Evolutionary conservation across 2,888 invertebrate genomes (phyloP).

Genomic region (Cryptophagus acutangulus): DNA sequence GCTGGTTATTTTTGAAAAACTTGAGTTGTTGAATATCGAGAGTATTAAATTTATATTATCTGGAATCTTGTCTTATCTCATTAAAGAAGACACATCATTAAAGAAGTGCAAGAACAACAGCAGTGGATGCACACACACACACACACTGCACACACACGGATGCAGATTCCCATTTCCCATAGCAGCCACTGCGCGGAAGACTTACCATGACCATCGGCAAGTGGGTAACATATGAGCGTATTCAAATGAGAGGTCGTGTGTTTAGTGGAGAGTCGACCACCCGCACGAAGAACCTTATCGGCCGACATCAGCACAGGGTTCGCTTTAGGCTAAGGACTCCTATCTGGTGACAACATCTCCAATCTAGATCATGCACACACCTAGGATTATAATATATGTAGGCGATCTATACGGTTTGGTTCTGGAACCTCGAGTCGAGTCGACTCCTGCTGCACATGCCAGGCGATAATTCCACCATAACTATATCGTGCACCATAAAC

Average conservation of each 20-base stretch:
- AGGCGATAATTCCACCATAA: constrained; percentile 1
- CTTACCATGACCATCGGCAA: background rate
- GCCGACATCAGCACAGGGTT: constrained; percentile 39
- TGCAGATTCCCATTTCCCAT: constrained; percentile 38
- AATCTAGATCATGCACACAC: constrained; percentile 49
- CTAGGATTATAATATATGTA: constrained; percentile 42
- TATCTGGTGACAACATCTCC: constrained; percentile 51
- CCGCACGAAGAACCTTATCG: constrained; percentile 43
- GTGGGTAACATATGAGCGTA: constrained; percentile 44
- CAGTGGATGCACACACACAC: constrained; percentile 13
- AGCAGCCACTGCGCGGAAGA: constrained; percentile 25
- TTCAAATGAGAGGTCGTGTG: constrained; percentile 48
- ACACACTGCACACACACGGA: constrained; percentile 18
- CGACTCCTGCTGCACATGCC: too few relatives aligned
- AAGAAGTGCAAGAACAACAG: constrained; percentile 36
- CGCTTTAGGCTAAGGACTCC: constrained; percentile 30
- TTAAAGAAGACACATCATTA: constrained; percentile 47
- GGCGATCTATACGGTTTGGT: constrained; percentile 21
- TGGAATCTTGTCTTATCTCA: constrained; percentile 47
- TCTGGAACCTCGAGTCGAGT: background rate
- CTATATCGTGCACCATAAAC: constrained; percentile 1
- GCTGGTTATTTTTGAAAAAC: constrained; percentile 30
- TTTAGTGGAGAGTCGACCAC: constrained; percentile 39
- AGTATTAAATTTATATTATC: constrained; percentile 48
- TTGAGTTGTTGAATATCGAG: constrained; percentile 35